These are phyloP conservation scores for Hydrophis major DNA, from an alignment of 2,797 vertebrate genomes.

Conservation along the genomic window DNA sequence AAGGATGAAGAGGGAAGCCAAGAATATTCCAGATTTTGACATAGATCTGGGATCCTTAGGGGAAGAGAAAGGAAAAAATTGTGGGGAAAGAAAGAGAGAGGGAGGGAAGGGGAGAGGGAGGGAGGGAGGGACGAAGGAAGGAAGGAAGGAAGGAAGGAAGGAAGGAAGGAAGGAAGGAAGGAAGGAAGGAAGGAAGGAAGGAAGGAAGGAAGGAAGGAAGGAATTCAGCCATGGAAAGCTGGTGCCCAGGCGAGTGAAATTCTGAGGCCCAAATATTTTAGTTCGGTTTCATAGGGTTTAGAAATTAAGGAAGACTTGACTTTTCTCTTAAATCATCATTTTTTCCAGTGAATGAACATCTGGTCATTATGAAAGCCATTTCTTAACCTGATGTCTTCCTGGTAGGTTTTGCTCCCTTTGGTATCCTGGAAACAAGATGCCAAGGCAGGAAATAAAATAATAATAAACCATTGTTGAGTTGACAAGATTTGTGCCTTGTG, in stretches of 20 bases:
- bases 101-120: accelerated
- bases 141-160: too few species aligned
- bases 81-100: neutral
- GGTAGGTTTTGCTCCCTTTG: neutral
- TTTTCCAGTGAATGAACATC: neutral
- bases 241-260: neutral
- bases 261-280: neutral
- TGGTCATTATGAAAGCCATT: neutral
- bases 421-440: neutral
- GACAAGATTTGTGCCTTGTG: neutral
- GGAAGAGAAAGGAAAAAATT: neutral
- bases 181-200: too few species aligned
- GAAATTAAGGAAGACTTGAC: neutral
- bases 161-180: too few species aligned
- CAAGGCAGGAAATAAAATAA: neutral
- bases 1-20: neutral
- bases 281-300: neutral
- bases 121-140: too few species aligned
- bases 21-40: neutral
- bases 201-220: too few species aligned
- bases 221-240: neutral
- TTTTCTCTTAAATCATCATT: neutral
- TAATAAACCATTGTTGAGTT: neutral
- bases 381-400: neutral
- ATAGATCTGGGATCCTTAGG: neutral